Base-by-base conservation (phyloP, 2,888 invertebrate genomes). In the Drosophila austrosaltans region DNA sequence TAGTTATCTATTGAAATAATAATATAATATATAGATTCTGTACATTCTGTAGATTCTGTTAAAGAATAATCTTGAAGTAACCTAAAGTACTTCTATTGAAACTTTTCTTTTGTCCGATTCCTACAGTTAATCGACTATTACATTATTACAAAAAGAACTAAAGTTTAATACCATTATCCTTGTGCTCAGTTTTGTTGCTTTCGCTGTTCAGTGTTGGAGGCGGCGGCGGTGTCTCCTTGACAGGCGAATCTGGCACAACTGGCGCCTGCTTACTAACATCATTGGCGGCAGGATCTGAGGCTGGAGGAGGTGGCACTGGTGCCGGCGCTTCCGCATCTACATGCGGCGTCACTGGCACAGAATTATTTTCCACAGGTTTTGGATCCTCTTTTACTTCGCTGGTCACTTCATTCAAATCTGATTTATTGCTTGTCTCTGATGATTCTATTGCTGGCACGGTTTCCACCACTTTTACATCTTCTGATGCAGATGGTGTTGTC, bases 111-210 rank as follows among this genome's bases (percentile, higher is more conserved):
- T 30, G 30, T 3, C 2, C 1, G 28, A 28, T 28, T 5, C 32
- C 32, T 32, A 6, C 32, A 32, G 10, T 36, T 6, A n/a, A 16
- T 58, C 44, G 3, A 30, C 30, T 1, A 30, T 30, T 30, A 30
- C 30, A 5, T 16, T 22, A 1, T 2, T 42, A 12, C 6, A 3
- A 3, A 40, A 12, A 42, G 2, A 42, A 6, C 1, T 6, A 42
- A 16, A 4, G 6, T 6, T 36, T 77, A 88, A 69, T 67, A 91
- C 90, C 87, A 67, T 89, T 85, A 72, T 89, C 83, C 79, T 86
- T 86, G 58, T 73, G 79, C 72, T 87, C 82, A 69, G 80, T 70
- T 72, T 89, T 89, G 65, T 69, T 83, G 57, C 28, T 67, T 53
- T 79, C 85, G n/a, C 72, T 76, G 59, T 76, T 76, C 10, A 39